Base-by-base conservation (phyloP, 2,888 invertebrate species). In the Apodemia mormo region DNA sequence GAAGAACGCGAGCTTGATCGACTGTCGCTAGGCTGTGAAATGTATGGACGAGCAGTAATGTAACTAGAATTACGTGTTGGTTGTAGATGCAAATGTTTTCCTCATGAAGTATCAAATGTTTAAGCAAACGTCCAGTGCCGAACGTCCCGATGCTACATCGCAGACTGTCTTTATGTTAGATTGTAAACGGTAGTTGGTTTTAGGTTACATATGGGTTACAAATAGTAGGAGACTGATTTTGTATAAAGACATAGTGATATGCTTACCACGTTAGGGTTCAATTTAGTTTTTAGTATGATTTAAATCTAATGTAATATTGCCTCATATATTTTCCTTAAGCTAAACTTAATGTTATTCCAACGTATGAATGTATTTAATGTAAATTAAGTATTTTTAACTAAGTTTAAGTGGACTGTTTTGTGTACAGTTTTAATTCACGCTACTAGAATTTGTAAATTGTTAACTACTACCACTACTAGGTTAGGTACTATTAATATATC, bases 211-310 rank as follows among this genome's bases (percentile, higher is more conserved):
- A 82, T 85, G 84, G 80, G 84, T 86, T 88, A 90, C 89, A 90
- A 90, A 90, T 89, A 88, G 90, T 90, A 90, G 90, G 92, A 92
- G 92, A 92, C 92, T 93, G 92, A 93, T 91, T 91, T 92, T 92
- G 88, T 91, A 89, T 85, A 86, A 85, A 84, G 81, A 84, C 81
- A 84, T 87, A 87, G 88, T 88, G 85, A 87, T 88, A 88, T 86
- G 87, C 85, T 86, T 86, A 90, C 87, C 89, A 85, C 84, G 81
- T 82, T 87, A 86, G 83, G 82, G 78, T 81, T 82, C 85, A 78
- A 76, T 81, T 80, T 80, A 81, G 79, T 82, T 77, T 49, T 49
- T 49, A 49, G 49, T 49, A 14, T 49, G 49, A 14, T 49, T 49
- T 80, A 80, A 79, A 77, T 79, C 74, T 82, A 81, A 81, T 82